Evolutionary conservation across 23 tunicate species (phyloP), one percentile per base, ranked within the genome.

Genomic region (Trididemnum nubilum): DNA sequence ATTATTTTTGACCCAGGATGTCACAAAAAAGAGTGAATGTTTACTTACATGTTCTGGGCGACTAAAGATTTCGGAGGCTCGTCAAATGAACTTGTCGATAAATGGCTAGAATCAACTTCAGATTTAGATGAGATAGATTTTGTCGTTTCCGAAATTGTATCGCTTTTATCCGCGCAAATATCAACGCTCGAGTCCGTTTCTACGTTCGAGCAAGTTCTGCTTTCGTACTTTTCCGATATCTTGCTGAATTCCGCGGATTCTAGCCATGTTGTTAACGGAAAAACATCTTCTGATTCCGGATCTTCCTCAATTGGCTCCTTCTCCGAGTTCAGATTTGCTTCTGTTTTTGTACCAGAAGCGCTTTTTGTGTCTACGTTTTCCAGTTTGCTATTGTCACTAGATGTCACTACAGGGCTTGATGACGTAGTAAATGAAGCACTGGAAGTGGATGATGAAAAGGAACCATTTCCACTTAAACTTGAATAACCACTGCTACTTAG

Each of bases 401-500:
- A 77, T 84, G 83, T 70, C 36, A 85, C 88, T 49, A 77, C 32
- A 35, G 96, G 81, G 36, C 74, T 51, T 12, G 86, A 79, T 9
- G 88, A 64, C 28, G 89, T 58, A 1, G 85, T 67, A 15, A 23
- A 52, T 7, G 94, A 89, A 19, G 87, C 87, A 72, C 77, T 85
- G 35, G 96, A 90, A 26, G 89, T 83, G n/a, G 96, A 79, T 18
- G 96, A 85, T 18, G 96, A 90, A 33, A 87, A 77, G 12, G 85
- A 73, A 23, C 82, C 65, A 18, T 78, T 63, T 35, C 86, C 94
- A 58, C 96, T 90, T 12, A 86, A 86, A 78, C 89, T 90, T 19
- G 96, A 90, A 33, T 90, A 90, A 1, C 96, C 96, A 38, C 94
- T 89, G 58, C 96, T 89, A 69, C 87, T 85, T 18, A 82, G 81